Percentiles rank a stretch among this genome's conserved stretches.
Conservation (phyloP, 2,888 invertebrate genomes). For the Ryuthela nishihirai region DNA sequence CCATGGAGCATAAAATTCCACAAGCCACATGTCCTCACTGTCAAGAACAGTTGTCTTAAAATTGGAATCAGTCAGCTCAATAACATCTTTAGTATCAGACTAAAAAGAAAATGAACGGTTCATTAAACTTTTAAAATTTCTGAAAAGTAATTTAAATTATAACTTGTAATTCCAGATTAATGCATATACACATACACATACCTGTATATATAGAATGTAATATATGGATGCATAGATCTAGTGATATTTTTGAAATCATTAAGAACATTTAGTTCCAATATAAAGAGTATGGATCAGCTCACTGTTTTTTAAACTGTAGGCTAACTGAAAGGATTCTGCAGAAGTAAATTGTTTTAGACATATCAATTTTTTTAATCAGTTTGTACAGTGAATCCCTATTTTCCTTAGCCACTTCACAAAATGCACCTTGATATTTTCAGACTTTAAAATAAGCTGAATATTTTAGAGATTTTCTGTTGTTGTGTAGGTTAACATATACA, state of each 20-base stretch:
- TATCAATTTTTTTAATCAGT: no score
- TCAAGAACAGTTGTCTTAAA: constrained; percentile 86
- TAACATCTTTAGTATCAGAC: constrained; percentile 60
- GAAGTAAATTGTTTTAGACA: no score
- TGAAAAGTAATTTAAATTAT: constrained; percentile 7
- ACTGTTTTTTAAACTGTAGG: no score
- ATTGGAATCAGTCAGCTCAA: constrained; percentile 93
- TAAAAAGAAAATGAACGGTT: constrained; percentile 2
- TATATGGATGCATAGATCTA: not conserved
- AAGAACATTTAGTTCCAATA: not conserved
- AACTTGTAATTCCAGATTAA: no score
- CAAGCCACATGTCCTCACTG: constrained; percentile 94
- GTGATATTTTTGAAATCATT: not conserved
- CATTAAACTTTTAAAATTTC: constrained; percentile 4
- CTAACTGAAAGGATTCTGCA: no score
- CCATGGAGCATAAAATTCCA: constrained; percentile 88
- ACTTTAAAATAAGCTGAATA: no score
- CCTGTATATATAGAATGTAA: not conserved
- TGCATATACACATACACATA: not conserved
- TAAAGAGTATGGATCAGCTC: no score
- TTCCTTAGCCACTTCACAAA: no score
- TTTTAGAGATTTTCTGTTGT: no score
- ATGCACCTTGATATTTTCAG: no score
- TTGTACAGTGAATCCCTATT: no score
- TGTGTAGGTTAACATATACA: no score